Conservation (phyloP, 2,888 invertebrate species). For the Ectemnius continuus region DNA sequence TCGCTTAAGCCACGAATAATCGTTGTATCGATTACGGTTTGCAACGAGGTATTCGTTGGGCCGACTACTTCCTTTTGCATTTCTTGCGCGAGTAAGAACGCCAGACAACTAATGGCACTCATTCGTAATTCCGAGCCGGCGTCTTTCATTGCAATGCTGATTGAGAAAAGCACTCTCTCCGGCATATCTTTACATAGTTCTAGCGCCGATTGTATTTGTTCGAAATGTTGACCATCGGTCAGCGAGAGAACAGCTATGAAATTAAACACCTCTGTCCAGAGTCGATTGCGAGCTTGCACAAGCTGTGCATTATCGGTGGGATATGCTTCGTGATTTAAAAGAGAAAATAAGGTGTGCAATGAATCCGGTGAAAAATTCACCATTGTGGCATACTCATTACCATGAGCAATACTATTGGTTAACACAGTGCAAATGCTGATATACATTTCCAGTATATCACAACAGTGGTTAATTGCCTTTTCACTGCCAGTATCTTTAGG, state of each 20-base stretch:
- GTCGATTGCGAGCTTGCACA: conserved; percentile 77
- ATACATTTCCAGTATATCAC: conserved; percentile 80
- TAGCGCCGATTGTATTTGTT: conserved; percentile 67
- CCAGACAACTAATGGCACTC: conserved; percentile 69
- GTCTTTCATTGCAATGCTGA: conserved; percentile 65
- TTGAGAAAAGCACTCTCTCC: conserved; percentile 61
- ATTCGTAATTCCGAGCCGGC: conserved; percentile 66
- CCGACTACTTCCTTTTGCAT: conserved; percentile 63
- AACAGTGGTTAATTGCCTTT: conserved; percentile 76
- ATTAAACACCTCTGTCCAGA: conserved; percentile 79
- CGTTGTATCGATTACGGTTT: conserved; percentile 61
- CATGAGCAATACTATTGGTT: conserved; percentile 75
- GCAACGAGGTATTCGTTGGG: conserved; percentile 46
- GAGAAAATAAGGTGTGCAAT: conserved; percentile 73
- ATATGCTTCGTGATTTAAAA: conserved; percentile 77
- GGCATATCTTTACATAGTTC: conserved; percentile 56
- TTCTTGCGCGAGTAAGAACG: conserved; percentile 70
- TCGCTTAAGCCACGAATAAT: conserved; percentile 26
- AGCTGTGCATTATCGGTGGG: conserved; percentile 76
- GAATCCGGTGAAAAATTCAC: conserved; percentile 79
- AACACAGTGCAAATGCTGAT: conserved; percentile 78
- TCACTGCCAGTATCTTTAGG: conserved; percentile 72
- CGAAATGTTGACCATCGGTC: conserved; percentile 70
- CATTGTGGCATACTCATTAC: conserved; percentile 74
- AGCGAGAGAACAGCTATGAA: conserved; percentile 76